These are phyloP conservation scores for Hipparchia sbordonii DNA, from an alignment of 2,888 invertebrate species.

Conservation along the genomic window DNA sequence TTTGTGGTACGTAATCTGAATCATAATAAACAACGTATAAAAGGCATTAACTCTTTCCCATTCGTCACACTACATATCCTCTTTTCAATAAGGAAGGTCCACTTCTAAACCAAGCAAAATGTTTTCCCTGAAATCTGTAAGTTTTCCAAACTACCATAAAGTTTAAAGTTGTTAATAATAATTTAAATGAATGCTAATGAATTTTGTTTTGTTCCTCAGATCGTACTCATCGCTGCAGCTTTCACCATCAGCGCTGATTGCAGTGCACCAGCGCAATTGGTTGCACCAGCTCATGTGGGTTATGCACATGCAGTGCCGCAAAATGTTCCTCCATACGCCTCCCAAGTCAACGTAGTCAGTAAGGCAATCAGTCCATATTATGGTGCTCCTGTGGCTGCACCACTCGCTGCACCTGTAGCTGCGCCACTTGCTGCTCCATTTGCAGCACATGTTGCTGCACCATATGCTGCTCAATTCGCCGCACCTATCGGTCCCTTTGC, in stretches of 20 bases:
- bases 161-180: not conserved
- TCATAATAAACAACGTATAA: slow-evolving; percentile 75
- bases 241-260: slow-evolving; percentile 64
- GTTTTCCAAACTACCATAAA: slow-evolving; percentile 37
- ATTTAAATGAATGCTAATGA: not conserved
- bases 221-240: slow-evolving; percentile 72
- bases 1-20: slow-evolving; percentile 70
- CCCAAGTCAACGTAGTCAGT: slow-evolving; percentile 82
- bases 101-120: slow-evolving; percentile 69
- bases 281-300: slow-evolving; percentile 81
- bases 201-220: slow-evolving; percentile 52
- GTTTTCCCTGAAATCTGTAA: slow-evolving; percentile 80
- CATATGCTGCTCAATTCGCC: slow-evolving; percentile 31
- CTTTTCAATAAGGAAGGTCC: slow-evolving; percentile 75
- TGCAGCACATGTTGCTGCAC: slow-evolving; percentile 37
- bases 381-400: slow-evolving; percentile 58
- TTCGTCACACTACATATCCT: slow-evolving; percentile 70
- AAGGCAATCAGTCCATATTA: slow-evolving; percentile 67
- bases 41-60: slow-evolving; percentile 64
- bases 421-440: slow-evolving; percentile 43
- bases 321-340: slow-evolving; percentile 84
- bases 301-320: slow-evolving; percentile 84
- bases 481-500: slow-evolving; percentile 43
- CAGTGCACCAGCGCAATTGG: slow-evolving; percentile 72
- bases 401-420: slow-evolving; percentile 44